Percentiles rank a stretch among this genome's conserved stretches.
These are phyloP conservation scores for Lucilia cuprina DNA, from an alignment of 1,140 invertebrate genomes.

Conservation along the genomic window DNA sequence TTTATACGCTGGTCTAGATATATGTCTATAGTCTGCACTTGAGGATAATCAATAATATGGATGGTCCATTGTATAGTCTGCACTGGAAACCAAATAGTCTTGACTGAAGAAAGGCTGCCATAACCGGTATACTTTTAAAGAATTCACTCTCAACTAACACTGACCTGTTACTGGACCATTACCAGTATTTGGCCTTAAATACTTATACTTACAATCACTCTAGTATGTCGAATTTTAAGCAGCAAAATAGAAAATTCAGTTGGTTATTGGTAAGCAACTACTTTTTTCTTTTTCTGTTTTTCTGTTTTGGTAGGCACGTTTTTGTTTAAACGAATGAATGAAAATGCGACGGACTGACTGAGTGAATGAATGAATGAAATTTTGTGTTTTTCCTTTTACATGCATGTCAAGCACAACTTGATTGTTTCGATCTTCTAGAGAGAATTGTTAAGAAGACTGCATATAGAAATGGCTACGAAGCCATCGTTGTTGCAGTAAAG, in stretches of 20 bases:
- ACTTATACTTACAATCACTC: background rate
- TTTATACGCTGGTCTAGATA: too few species aligned
- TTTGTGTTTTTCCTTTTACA: constrained; percentile 8
- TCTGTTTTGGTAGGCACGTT: background rate
- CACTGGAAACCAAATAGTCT: too few species aligned
- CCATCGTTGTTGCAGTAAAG: background rate
- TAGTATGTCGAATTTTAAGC: background rate
- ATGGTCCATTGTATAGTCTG: too few species aligned
- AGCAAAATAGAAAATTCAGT: background rate
- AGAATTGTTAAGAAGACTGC: background rate
- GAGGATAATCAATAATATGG: too few species aligned
- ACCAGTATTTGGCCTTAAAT: background rate
- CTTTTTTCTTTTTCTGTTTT: background rate
- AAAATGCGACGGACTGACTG: background rate
- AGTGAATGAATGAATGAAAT: constrained; percentile 23
- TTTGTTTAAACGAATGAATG: constrained; percentile 19
- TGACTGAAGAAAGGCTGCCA: too few species aligned
- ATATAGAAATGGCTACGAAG: background rate
- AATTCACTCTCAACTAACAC: background rate
- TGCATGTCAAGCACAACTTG: constrained; percentile 10
- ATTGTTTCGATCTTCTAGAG: constrained; percentile 14
- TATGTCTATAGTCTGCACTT: too few species aligned
- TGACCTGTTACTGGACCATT: background rate
- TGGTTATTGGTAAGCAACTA: background rate
- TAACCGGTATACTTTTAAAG: background rate